Base-by-base conservation (phyloP, 2,113 vertebrate species). In the Perca fluviatilis region DNA sequence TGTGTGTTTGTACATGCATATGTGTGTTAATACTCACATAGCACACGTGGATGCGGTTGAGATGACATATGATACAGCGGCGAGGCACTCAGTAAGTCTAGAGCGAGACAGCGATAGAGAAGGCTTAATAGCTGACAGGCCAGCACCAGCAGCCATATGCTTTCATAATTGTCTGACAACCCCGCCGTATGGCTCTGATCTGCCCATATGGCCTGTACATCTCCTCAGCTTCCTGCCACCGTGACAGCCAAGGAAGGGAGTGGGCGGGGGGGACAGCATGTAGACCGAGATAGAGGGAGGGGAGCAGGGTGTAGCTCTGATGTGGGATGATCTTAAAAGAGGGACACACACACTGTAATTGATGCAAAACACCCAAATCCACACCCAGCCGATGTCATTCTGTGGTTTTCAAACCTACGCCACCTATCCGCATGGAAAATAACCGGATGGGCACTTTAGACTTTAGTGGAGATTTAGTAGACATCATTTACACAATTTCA, bases 61-160 rank as follows among this genome's bases (percentile, higher is more conserved):
- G 54, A 49, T 4, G 18, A 78, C 60, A 84, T 82, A 77, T 77
- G 33, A 80, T 71, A 66, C 64, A n/a, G 33, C 47, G 43, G 54
- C 10, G 14, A 49, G 2, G 19, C 61, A 21, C 25, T 63, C 46
- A 2, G 65, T 63, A 56, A 75, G 77, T 84, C 84, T 79, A 86
- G 64, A 84, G 85, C 49, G 68, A 60, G 70, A 36, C 14, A 0
- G 58, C 50, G 61, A 86, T 47, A n/a, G 77, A 71, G 50, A 23
- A 30, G 74, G 77, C 73, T 84, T 82, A 85, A 85, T 72, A 43
- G 23, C 63, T 83, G 84, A 83, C 80, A 79, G 68, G 54, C 33
- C 53, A 63, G 64, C 84, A 72, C 77, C 82, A 51, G 78, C 80
- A 87, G 73, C 83, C 86, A 88, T 89, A 83, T 92, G 82, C 83